Conservation (phyloP, 2,888 invertebrate species). For the Cepaea hortensis region DNA sequence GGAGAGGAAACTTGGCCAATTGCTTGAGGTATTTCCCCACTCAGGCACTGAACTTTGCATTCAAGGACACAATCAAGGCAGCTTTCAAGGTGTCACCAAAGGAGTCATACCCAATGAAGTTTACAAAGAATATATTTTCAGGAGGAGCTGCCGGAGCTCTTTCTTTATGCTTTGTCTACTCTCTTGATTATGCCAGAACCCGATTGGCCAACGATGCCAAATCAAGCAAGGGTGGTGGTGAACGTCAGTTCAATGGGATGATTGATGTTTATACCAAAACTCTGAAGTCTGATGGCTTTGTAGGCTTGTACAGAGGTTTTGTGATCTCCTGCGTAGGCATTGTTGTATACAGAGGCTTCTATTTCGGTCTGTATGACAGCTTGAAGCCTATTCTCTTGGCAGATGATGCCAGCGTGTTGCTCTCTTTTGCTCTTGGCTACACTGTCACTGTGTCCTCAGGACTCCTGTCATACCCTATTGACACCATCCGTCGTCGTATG, state of each 20-base stretch:
- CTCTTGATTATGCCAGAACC: slow-evolving; percentile 76
- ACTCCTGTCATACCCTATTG: slow-evolving; percentile 96
- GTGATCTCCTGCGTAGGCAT: slow-evolving; percentile 76
- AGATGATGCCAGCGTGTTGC: slow-evolving; percentile 66
- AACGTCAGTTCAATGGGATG: slow-evolving; percentile 93
- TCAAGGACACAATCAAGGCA: slow-evolving; percentile 89
- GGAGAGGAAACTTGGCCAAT: slow-evolving; percentile 96
- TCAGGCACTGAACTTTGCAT: slow-evolving; percentile 77
- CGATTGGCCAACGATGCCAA: slow-evolving; percentile 76
- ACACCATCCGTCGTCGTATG: slow-evolving; percentile 94
- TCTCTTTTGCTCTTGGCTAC: slow-evolving; percentile 73
- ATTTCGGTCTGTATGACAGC: slow-evolving; percentile 77
- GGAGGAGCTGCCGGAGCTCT: slow-evolving; percentile 75
- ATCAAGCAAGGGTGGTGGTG: slow-evolving; percentile 71
- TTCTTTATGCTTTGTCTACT: slow-evolving; percentile 76
- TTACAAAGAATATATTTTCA: slow-evolving; percentile 85
- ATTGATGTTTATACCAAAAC: slow-evolving; percentile 75
- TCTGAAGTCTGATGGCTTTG: slow-evolving; percentile 73
- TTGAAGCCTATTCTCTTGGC: slow-evolving; percentile 75
- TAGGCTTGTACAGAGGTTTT: slow-evolving; percentile 76
- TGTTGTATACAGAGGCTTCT: slow-evolving; percentile 76
- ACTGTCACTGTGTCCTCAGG: slow-evolving; percentile 90
- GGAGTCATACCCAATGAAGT: slow-evolving; percentile 69
- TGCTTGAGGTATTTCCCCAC: slow-evolving; percentile 81
- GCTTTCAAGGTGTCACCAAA: slow-evolving; percentile 80